Evolutionary conservation across 2,888 invertebrate species (phyloP).

Genomic region (Hirudinaria manillensis): DNA sequence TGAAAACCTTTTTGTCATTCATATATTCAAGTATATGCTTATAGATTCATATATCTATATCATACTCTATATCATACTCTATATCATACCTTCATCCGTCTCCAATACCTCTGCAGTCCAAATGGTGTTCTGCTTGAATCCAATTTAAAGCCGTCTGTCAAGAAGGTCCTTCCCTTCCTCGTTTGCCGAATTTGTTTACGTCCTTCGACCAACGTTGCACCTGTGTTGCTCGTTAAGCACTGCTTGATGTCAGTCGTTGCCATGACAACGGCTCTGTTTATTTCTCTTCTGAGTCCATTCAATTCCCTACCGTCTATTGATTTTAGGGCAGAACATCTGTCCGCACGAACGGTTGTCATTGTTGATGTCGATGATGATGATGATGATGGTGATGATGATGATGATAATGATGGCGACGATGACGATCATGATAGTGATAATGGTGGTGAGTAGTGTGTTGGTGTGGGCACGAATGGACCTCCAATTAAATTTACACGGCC

Average conservation of each 20-base stretch:
- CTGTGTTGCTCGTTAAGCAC: not conserved
- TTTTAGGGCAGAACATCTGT: not conserved
- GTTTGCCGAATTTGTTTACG: no score
- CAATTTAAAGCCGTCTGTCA: no score
- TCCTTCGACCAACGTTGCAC: no score
- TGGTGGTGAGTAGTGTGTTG: not conserved
- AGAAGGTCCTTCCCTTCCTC: no score
- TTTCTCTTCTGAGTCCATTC: not conserved
- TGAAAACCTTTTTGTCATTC: no score
- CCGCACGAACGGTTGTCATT: not conserved
- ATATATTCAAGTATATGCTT: no score
- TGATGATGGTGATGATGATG: constrained; percentile 23
- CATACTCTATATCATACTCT: no score
- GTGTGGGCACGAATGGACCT: not conserved
- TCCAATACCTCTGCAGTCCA: no score
- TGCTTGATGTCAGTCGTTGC: not conserved
- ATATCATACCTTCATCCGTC: no score
- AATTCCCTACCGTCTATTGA: not conserved
- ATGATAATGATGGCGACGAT: constrained; percentile 6
- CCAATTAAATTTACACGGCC: not conserved
- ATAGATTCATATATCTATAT: no score
- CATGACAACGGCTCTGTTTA: not conserved
- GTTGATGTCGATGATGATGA: constrained; percentile 7
- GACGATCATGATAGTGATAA: constrained; percentile 7
- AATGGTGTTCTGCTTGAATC: no score